Evolutionary conservation across 2,888 invertebrate genomes (phyloP).

Genomic region (Neocrepidodera transversa): DNA sequence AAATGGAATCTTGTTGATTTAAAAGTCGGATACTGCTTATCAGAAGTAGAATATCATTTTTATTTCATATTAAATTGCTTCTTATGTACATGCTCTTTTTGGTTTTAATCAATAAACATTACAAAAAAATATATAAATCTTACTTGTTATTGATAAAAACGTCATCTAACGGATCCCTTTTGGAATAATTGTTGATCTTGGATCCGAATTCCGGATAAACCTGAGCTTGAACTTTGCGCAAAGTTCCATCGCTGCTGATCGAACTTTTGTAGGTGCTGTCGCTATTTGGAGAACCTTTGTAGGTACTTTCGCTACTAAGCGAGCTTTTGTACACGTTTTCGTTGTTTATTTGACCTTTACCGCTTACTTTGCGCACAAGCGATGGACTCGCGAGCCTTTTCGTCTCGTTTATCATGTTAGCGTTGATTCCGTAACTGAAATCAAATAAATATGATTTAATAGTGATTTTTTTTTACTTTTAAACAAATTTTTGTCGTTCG

Average conservation of each 20-base stretch:
- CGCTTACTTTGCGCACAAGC: constrained; percentile 77
- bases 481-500: no score
- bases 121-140: not conserved
- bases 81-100: no score
- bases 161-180: constrained; percentile 58
- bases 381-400: constrained; percentile 81
- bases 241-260: constrained; percentile 52
- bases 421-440: constrained; percentile 75
- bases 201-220: constrained; percentile 52
- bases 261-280: constrained; percentile 40
- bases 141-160: constrained; percentile 51
- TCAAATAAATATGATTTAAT: constrained; percentile 62
- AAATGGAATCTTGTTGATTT: no score
- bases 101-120: no score
- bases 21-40: no score
- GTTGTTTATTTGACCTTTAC: constrained; percentile 43
- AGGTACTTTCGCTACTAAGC: constrained; percentile 2
- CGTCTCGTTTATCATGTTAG: constrained; percentile 56
- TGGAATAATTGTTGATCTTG: constrained; percentile 32
- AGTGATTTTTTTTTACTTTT: no score
- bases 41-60: no score
- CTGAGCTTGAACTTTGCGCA: constrained; percentile 59
- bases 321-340: constrained; percentile 2
- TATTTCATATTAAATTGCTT: no score
- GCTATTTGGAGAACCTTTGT: constrained; percentile 7